These are phyloP conservation scores for Ctenodactylus gundi DNA, from an alignment of 2,113 vertebrate species.

Conservation along the genomic window DNA sequence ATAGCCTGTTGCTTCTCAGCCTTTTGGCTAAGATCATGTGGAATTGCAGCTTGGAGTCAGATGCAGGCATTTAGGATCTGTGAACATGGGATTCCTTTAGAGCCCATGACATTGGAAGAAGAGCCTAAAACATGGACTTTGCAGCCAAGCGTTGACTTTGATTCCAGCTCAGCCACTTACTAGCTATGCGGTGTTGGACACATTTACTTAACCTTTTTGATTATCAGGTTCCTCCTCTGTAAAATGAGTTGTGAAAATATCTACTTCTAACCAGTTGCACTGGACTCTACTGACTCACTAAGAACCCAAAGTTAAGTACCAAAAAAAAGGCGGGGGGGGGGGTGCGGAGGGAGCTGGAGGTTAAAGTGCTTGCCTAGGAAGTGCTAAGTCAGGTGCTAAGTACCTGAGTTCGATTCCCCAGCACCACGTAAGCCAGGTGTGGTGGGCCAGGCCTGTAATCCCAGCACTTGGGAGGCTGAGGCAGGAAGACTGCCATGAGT, in stretches of 20 bases:
- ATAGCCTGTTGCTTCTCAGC: too few species aligned
- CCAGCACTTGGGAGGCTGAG: too few species aligned
- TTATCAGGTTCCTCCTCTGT: neutral
- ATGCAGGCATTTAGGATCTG: neutral
- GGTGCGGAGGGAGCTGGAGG: too few species aligned
- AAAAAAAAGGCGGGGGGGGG: too few species aligned
- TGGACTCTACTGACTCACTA: too few species aligned
- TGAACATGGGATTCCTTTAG: neutral
- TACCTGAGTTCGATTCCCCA: too few species aligned
- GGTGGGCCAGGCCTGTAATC: too few species aligned
- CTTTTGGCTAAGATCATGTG: neutral
- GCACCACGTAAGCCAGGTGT: too few species aligned
- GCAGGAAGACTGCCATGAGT: too few species aligned
- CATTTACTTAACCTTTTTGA: slow-evolving; percentile 4
- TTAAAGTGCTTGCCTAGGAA: too few species aligned
- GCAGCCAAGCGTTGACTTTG: neutral
- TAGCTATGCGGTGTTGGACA: neutral
- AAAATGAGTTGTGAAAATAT: slow-evolving; percentile 10
- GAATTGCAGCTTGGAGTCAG: neutral
- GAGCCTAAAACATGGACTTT: neutral
- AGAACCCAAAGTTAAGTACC: too few species aligned
- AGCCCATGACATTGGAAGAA: neutral
- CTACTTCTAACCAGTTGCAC: neutral
- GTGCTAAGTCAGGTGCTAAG: too few species aligned
- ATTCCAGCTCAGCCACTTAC: neutral